phyloP scores from a whole-genome alignment of 2,888 invertebrate genomes.

The Antheraea assamensis region DNA sequence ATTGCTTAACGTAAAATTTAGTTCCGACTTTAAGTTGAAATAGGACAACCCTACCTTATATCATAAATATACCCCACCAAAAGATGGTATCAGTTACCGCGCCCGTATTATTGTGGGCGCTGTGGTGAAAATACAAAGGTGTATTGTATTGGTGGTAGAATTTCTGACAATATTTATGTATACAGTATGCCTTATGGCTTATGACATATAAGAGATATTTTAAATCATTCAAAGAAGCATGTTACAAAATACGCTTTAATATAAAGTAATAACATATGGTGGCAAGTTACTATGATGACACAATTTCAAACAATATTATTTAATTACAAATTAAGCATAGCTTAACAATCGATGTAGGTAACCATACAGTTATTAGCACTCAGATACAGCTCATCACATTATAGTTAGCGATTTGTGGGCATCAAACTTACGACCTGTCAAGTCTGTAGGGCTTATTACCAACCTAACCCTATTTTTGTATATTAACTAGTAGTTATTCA shows the following conservation, averaged over 20 bases:
- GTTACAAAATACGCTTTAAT: not conserved
- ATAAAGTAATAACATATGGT: not conserved
- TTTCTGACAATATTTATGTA: not conserved
- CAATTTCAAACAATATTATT: no score
- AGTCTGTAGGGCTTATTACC: no score
- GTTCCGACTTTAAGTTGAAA: not conserved
- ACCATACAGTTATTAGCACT: no score
- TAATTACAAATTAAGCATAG: no score
- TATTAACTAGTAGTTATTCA: no score
- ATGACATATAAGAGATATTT: not conserved
- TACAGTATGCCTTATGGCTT: not conserved
- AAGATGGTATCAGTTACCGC: conserved; percentile 74
- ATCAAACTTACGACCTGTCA: no score
- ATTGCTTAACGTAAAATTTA: not conserved
- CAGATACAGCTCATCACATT: no score
- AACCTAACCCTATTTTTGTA: no score
- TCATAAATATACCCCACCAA: conserved; percentile 65
- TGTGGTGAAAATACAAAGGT: conserved; percentile 56
- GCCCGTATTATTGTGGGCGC: conserved; percentile 62
- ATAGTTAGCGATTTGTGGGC: no score
- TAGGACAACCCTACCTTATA: conserved; percentile 29
- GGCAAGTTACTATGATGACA: no score
- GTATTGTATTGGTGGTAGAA: conserved; percentile 32
- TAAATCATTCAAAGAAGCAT: not conserved
- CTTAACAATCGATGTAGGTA: no score